These are phyloP conservation scores for Mus spretus DNA, from an alignment of 2,797 vertebrate species.

Conservation along the genomic window DNA sequence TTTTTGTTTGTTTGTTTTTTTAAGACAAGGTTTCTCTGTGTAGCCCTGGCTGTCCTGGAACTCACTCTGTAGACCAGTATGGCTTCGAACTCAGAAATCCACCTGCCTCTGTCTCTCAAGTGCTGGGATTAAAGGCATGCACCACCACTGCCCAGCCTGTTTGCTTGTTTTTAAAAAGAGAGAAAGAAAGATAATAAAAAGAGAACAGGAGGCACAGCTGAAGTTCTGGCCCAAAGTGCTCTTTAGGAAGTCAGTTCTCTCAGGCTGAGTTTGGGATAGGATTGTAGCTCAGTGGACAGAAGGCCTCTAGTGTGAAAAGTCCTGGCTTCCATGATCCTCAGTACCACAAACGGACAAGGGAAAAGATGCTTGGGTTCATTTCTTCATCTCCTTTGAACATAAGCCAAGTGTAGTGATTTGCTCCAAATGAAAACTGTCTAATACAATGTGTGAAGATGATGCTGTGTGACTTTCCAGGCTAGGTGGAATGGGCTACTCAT, in stretches of 20 bases:
- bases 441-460: rapidly evolving
- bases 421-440: neutral
- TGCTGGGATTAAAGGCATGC: too few relatives aligned
- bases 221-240: neutral
- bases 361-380: neutral
- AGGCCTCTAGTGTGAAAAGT: neutral
- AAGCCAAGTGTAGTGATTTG: neutral
- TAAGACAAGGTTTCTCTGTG: too few relatives aligned
- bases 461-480: neutral
- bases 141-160: neutral
- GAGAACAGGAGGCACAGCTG: neutral
- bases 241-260: constrained; percentile 7
- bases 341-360: neutral
- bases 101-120: too few relatives aligned
- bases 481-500: neutral
- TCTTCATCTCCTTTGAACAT: neutral
- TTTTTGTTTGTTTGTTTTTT: too few relatives aligned
- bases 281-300: neutral
- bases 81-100: too few relatives aligned
- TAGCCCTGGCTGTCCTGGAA: too few relatives aligned
- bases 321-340: neutral
- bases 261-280: neutral
- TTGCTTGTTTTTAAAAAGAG: neutral
- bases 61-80: too few relatives aligned
- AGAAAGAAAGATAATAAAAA: neutral